Evolutionary conservation across 2,888 invertebrate species (phyloP), one percentile per base, ranked within the genome.

Genomic region (Mythimna albipuncta): DNA sequence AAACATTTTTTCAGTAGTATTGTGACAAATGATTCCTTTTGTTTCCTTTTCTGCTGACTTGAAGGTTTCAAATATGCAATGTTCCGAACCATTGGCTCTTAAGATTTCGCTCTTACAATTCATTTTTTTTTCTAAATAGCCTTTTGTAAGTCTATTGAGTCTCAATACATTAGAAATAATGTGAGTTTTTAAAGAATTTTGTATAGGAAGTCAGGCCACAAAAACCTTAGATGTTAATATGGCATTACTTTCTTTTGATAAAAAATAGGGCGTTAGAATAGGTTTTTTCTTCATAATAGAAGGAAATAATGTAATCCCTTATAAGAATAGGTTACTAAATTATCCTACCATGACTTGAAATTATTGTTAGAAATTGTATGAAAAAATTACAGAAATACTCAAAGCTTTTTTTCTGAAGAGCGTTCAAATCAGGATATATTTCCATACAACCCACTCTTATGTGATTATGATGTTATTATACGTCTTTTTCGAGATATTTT

Each of bases 21-120:
- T 83, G 82, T 89, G 87, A 89, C 87, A 89, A 89, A 89, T 85
- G 87, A 89, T 87, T 85, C 80, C 86, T 87, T 85, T 90, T 89
- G 88, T 89, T 86, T 90, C 75, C 81, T 72, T 84, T 88, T 83
- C 75, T 84, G 82, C 77, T 81, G 83, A 79, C 84, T 82, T 83
- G 77, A 84, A 76, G 77, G 78, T 77, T 72, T 85, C 81, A 80
- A 81, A 81, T 82, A 85, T 76, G 78, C 85, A 86, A 78, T 89
- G 85, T 89, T 91, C 88, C 85, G 84, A 76, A 85, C 81, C 90
- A 89, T 81, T 88, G 81, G 73, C 81, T 81, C 75, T 82, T 78
- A 76, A 86, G 68, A 83, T 83, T 81, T 71, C 79, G 79, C 75
- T 82, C 83, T 84, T 75, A 81, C 81, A 83, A 85, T 86, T 86